Evolutionary conservation across 2,113 vertebrate species (phyloP), one percentile per base, ranked within the genome.

Genomic region (Callopanchax toddi): DNA sequence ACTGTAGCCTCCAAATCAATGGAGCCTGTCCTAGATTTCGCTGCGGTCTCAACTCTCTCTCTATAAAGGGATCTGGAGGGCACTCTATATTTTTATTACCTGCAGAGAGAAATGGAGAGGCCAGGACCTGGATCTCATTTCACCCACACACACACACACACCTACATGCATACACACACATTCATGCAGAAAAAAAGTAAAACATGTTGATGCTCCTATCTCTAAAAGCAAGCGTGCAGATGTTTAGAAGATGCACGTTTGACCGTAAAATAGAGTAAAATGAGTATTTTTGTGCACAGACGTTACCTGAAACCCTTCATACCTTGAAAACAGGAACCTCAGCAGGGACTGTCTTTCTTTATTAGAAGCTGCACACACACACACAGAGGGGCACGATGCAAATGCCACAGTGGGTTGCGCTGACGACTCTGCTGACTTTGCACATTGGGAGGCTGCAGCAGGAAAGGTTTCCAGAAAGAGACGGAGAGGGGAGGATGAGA

Each of bases 31-130:
- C 90, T 84, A 87, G 88, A 91, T 92, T 89, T 88, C 72, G 80
- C 82, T 77, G 78, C 36, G 56, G 86, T 87, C 89, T 88, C 81
- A 83, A 82, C 81, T 84, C 81, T 78, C 81, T 78, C 89, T 88
- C 88, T 87, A 90, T 92, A 91, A 92, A 92, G 91, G 87, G 91
- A 91, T 88, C 86, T 86, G 76, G 89, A 89, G 88, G 86, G 86
- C 78, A 84, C 86, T 81, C 86, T 90, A 84, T 90, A 87, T 89
- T 87, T 88, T 92, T 90, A 91, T 90, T 90, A 90, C 81, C 82
- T 86, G 83, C 69, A 76, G 82, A 85, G 82, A 90, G 87, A 89
- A 87, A 91, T 85, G 70, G 80, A 88, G 81, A 89, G 89, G 87
- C 85, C 71, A 11, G 63, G 86, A 87, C 86, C 82, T 65, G 72